These are phyloP conservation scores for Luperina testacea DNA, from an alignment of 2,888 invertebrate genomes.

Conservation along the genomic window DNA sequence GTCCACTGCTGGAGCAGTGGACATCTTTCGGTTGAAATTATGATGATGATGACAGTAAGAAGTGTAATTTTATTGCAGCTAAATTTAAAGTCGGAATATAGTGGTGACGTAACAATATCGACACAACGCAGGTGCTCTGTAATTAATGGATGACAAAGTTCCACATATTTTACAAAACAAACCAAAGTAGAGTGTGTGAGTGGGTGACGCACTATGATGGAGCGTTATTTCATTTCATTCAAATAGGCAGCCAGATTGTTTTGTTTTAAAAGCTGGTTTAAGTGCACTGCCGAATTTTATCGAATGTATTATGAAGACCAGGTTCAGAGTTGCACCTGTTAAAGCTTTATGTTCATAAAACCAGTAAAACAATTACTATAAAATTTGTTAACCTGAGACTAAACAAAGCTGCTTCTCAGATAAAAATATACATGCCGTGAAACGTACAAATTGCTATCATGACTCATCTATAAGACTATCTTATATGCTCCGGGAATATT, in stretches of 20 bases:
- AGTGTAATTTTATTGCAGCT: too few relatives aligned
- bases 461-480: conserved; percentile 43
- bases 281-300: not conserved
- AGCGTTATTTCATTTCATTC: not conserved
- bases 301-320: not conserved
- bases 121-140: not conserved
- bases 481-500: conserved; percentile 37
- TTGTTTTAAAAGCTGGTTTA: not conserved
- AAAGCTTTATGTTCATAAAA: conserved; percentile 36
- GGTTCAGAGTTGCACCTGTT: not conserved
- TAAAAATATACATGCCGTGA: conserved; percentile 59
- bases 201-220: not conserved
- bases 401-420: conserved; percentile 50
- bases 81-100: not conserved
- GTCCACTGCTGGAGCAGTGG: too few relatives aligned
- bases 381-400: conserved; percentile 54
- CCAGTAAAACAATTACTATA: conserved; percentile 29
- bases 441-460: conserved; percentile 35
- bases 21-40: too few relatives aligned
- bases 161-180: conserved; percentile 1
- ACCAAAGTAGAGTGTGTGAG: not conserved
- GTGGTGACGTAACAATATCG: too few relatives aligned
- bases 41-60: too few relatives aligned
- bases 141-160: not conserved
- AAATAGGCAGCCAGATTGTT: not conserved